Evolutionary conservation across 1,140 invertebrate species (phyloP).

Genomic region (Galleria mellonella): DNA sequence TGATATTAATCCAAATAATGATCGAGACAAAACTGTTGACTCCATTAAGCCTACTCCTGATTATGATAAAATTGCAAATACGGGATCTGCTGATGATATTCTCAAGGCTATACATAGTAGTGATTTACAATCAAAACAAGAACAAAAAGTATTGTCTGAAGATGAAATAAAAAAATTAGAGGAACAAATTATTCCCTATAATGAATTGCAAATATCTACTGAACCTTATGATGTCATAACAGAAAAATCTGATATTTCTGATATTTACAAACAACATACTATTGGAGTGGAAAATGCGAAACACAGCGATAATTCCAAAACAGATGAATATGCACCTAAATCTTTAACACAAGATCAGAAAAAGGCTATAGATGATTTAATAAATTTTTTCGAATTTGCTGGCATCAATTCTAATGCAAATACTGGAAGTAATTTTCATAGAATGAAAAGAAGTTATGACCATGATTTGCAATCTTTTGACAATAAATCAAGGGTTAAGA

Average conservation of each 20-base stretch:
- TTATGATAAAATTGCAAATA: constrained; percentile 27
- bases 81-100: constrained; percentile 35
- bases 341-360: constrained; percentile 35
- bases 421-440: neutral
- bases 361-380: constrained; percentile 52
- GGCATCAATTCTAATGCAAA: constrained; percentile 5
- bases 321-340: constrained; percentile 10
- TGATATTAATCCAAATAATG: neutral
- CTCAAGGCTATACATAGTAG: constrained; percentile 41
- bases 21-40: constrained; percentile 12
- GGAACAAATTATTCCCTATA: constrained; percentile 59
- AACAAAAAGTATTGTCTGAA: constrained; percentile 36
- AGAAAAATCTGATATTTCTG: constrained; percentile 2
- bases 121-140: constrained; percentile 35
- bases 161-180: constrained; percentile 54
- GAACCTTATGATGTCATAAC: constrained; percentile 1
- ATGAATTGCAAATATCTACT: constrained; percentile 17
- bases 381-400: constrained; percentile 54
- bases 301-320: constrained; percentile 18
- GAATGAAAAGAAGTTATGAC: constrained; percentile 38
- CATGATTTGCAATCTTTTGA: constrained; percentile 23
- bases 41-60: constrained; percentile 17
- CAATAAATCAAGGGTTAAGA: neutral
- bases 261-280: constrained; percentile 11
- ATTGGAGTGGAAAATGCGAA: constrained; percentile 16